Evolutionary conservation across 1,140 invertebrate genomes (phyloP), one percentile per base, ranked within the genome.

Genomic region (Mercenaria mercenaria): DNA sequence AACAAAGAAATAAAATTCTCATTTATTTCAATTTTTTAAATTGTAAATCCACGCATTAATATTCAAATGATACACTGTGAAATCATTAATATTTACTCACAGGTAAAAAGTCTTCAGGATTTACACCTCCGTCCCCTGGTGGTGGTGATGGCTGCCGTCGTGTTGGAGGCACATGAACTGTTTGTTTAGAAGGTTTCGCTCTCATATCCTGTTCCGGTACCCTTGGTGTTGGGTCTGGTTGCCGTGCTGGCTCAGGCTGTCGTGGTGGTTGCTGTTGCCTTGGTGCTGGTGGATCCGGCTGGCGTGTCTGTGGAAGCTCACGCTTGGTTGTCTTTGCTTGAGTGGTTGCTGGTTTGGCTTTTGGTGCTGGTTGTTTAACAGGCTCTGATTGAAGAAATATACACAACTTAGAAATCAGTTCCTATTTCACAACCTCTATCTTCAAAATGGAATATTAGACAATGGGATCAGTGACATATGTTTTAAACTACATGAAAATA

Each of bases 61-160:
- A n/a, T n/a, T n/a, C n/a, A n/a, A n/a, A n/a, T n/a, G n/a, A n/a
- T n/a, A n/a, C n/a, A n/a, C n/a, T n/a, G n/a, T n/a, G n/a, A n/a
- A n/a, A n/a, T n/a, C n/a, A n/a, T n/a, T n/a, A n/a, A n/a, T n/a
- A n/a, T n/a, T n/a, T 15, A 88, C 84, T 88, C 79, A 92, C 91
- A 43, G 89, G 88, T 20, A 90, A 59, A 64, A 92, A 92, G 76
- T 92, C 91, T 69, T 91, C 85, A 67, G 91, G 81, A 47, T 84
- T 79, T 0, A 92, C 77, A 32, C 43, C 56, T n/a, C n/a, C n/a
- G n/a, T n/a, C n/a, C n/a, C n/a, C n/a, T 37, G 67, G 18, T 26
- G 90, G 23, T 15, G 80, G 50, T 26, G 85, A 61, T 23, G 90
- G n/a, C 20, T 76, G 43, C 11, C 86, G 69, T 26, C 34, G 52